phyloP scores from a whole-genome alignment of 2,797 vertebrate genomes.

The Pangasius sanitwongsei region DNA sequence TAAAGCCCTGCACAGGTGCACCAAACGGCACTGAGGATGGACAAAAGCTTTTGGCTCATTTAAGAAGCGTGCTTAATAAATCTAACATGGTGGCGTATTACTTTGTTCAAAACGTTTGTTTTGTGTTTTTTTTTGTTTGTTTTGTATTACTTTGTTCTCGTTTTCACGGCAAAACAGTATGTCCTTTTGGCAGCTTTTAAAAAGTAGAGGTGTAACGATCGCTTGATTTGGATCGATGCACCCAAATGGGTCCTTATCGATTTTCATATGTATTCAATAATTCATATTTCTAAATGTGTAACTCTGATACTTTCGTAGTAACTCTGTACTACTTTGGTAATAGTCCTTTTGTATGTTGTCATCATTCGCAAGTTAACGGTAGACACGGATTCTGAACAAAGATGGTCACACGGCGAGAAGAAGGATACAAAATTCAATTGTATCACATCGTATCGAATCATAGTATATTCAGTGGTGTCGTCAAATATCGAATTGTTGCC shows the following conservation, averaged over 20 bases:
- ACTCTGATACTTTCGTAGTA: not conserved
- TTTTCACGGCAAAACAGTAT: not conserved
- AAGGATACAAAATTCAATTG: not conserved
- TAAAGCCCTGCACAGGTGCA: conserved; percentile 58
- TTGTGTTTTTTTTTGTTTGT: too few species aligned
- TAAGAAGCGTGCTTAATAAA: not conserved
- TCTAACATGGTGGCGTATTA: not conserved
- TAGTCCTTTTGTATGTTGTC: not conserved
- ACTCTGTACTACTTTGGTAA: not conserved
- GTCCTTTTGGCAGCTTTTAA: not conserved
- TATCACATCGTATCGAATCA: not conserved
- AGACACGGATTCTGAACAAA: not conserved
- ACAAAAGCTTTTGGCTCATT: conserved; percentile 27
- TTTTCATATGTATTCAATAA: not conserved
- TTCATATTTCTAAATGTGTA: too few species aligned
- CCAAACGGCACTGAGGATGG: conserved; percentile 58
- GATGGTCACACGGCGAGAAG: not conserved
- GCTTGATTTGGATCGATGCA: too few species aligned
- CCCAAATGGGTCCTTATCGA: not conserved
- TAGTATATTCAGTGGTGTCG: not conserved
- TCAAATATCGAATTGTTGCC: not conserved
- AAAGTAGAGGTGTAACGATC: not conserved
- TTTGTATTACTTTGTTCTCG: not conserved
- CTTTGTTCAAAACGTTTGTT: not conserved
- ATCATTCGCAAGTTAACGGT: not conserved